These are phyloP conservation scores for Phalloptychus januarius DNA, from an alignment of 2,797 vertebrate genomes.

Conservation along the genomic window DNA sequence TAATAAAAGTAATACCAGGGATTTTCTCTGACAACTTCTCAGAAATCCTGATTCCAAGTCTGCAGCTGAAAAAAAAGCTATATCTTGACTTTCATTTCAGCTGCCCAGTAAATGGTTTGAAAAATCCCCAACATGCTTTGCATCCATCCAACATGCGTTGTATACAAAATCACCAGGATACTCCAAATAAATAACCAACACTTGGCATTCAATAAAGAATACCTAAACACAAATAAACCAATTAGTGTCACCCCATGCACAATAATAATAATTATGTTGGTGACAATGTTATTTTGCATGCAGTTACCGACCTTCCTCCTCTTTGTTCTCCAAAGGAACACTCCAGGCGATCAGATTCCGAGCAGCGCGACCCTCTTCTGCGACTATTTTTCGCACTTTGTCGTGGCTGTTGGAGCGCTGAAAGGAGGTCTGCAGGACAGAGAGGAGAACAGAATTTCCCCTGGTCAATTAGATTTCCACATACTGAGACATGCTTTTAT, in stretches of 20 bases:
- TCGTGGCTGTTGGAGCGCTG: slow-evolving; percentile 98
- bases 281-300: slow-evolving; percentile 21
- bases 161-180: not conserved
- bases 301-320: slow-evolving; percentile 88
- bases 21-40: not conserved
- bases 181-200: slow-evolving; percentile 9
- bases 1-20: not conserved
- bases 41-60: too few species aligned
- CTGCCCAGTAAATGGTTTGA: not conserved
- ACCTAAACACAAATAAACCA: not conserved
- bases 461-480: not conserved
- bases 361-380: slow-evolving; percentile 95
- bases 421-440: slow-evolving; percentile 87
- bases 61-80: not conserved
- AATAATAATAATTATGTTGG: not conserved
- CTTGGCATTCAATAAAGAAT: too few species aligned
- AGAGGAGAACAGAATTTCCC: slow-evolving; percentile 2
- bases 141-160: not conserved
- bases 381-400: slow-evolving; percentile 97
- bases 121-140: not conserved
- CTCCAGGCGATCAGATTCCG: slow-evolving; percentile 98
- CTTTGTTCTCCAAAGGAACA: slow-evolving; percentile 93
- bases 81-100: not conserved
- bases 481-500: not conserved
- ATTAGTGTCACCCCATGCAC: not conserved